Conservation (phyloP, 2,888 invertebrate species). For the Piscicola geometra region DNA sequence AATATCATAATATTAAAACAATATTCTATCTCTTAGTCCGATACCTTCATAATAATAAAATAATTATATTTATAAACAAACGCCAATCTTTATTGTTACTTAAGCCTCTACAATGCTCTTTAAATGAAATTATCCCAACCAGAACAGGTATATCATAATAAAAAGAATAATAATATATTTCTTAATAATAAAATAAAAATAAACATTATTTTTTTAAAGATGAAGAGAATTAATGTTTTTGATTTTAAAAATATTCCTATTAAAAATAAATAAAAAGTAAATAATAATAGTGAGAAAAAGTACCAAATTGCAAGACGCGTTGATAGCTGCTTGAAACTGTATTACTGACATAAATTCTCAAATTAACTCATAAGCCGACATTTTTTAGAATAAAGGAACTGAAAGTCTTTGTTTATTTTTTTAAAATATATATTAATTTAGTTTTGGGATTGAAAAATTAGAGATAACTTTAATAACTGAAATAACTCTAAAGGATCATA, state of each 20-base stretch:
- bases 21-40: too few relatives aligned
- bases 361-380: slow-evolving; percentile 11
- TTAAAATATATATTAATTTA: too few relatives aligned
- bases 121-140: background rate
- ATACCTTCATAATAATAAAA: background rate
- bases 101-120: background rate
- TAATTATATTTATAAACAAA: slow-evolving; percentile 15
- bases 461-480: too few relatives aligned
- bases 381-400: too few relatives aligned
- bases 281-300: background rate
- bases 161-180: background rate
- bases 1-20: too few relatives aligned
- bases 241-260: too few relatives aligned
- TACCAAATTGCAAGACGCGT: slow-evolving; percentile 8
- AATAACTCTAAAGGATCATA: too few relatives aligned
- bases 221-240: too few relatives aligned
- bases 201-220: too few relatives aligned
- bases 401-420: too few relatives aligned
- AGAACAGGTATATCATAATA: background rate
- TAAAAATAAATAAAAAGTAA: too few relatives aligned
- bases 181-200: background rate
- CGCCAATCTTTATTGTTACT: slow-evolving; percentile 17
- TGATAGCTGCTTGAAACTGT: background rate
- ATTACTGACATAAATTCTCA: slow-evolving; percentile 16
- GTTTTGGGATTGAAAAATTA: too few relatives aligned